Evolutionary conservation across 2,113 vertebrate genomes (phyloP), one percentile per base, ranked within the genome.

Genomic region (Anseranas semipalmata): DNA sequence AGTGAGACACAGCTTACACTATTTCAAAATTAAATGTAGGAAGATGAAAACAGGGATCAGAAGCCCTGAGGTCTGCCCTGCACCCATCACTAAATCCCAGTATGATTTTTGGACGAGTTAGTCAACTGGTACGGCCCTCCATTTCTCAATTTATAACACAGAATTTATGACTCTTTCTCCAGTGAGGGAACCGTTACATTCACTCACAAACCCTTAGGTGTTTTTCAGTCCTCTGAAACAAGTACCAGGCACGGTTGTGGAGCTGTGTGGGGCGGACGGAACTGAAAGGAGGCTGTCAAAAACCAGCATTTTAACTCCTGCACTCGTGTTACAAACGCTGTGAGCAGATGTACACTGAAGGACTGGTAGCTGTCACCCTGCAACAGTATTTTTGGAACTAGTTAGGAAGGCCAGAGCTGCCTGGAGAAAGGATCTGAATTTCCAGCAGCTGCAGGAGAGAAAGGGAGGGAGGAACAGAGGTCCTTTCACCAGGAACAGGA

Each of bases 401-500:
- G 59, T 87, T 87, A 82, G 80, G 82, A 67, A 96, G 94, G 78
- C 91, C 80, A 84, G 81, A 75, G 72, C 90, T 90, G 94, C 66
- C 83, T 94, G 89, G 83, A 95, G 95, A 94, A 81, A 88, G 91
- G 84, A 74, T 67, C 39, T 95, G 90, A 89, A 85, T 95, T 96
- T 92, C 96, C 96, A 96, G 86, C 95, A 96, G 92, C 87, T 97
- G 96, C 95, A 85, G 93, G 91, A 96, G 62, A 94, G 94, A 92
- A 91, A 87, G 93, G 53, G 90, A 94, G 93, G 86, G 94, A 96
- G 86, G 86, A 90, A 90, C 87, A 95, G 78, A 96, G 87, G 90
- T 95, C 91, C 96, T 96, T 95, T 88, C 94, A 97, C 82, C 96
- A 97, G 75, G 93, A 94, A 96, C 95, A 96, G 91, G 92, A 95